A percentile compares a stretch with the other conserved stretches of the same genome.
phyloP scores from a whole-genome alignment of 1,140 invertebrate species.

The Macrotrachela quadricornifera region DNA sequence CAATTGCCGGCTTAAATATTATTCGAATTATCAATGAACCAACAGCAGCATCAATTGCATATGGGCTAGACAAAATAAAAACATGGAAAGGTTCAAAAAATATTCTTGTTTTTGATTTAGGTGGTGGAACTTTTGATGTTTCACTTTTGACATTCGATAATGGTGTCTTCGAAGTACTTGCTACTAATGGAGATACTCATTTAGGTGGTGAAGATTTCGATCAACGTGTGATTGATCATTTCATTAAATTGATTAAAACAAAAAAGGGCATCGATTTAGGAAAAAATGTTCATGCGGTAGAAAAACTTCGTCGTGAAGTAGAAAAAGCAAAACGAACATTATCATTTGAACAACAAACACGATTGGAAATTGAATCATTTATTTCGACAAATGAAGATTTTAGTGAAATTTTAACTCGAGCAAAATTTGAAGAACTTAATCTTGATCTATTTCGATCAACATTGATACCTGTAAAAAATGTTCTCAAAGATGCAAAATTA shows the following conservation, averaged over 20 bases:
- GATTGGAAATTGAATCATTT: background rate
- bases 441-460: constrained; percentile 13
- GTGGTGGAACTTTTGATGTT: constrained; percentile 98
- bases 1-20: no score
- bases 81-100: no score
- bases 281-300: constrained; percentile 9
- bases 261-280: constrained; percentile 14
- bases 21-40: no score
- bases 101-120: constrained; percentile 92
- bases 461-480: constrained; percentile 10
- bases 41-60: no score
- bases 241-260: constrained; percentile 41
- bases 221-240: constrained; percentile 91
- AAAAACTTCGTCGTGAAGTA: no score
- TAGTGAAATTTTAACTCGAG: background rate
- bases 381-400: background rate
- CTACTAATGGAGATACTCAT: constrained; percentile 68
- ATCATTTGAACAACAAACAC: background rate
- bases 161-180: constrained; percentile 64
- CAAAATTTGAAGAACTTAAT: background rate
- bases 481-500: constrained; percentile 12
- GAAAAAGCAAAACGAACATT: constrained; percentile 21
- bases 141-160: constrained; percentile 95
- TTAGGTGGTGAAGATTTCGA: constrained; percentile 83
- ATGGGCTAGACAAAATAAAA: no score